Evolutionary conservation across 2,797 vertebrate genomes (phyloP), one percentile per base, ranked within the genome.

Genomic region (Falco cherrug): DNA sequence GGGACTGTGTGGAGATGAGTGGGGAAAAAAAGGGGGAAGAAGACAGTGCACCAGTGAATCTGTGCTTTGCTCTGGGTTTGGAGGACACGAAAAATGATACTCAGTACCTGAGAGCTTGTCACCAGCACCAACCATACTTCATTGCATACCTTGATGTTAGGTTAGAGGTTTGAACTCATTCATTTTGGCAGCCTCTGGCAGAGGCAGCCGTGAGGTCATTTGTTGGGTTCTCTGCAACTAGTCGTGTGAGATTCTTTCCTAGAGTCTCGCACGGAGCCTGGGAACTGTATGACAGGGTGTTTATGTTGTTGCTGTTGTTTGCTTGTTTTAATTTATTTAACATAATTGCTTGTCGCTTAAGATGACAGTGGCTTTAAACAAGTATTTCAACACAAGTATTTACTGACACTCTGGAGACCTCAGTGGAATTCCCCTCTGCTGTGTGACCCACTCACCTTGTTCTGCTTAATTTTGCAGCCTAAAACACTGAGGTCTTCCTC

Each of bases 211-310:
- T 93, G 92, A 94, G 25, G 35, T 85, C 61, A 81, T 81, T 78
- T 85, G 18, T 39, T 60, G n/a, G 29, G 53, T 53, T 92, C 60
- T 77, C 48, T 68, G 48, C 29, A 65, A 16, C 56, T 77, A 33
- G 78, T 82, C 77, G 22, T 74, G 75, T 85, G 87, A 95, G 71
- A 97, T 97, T 96, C 95, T 95, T 96, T 87, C 35, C 29, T 19
- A 12, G 81, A 33, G 71, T 89, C 71, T 96, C 90, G 83, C 84
- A 74, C 21, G 43, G 81, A 94, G 68, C 96, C 78, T 97, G 84
- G 96, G 93, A 94, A 96, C 93, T 54, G 37, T 75, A 67, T 85
- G 90, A 84, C 78, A 93, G 41, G 13, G 29, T 77, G 68, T 47
- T 87, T 89, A 79, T 75, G 59, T 84, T 90, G 63, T 54, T 47